Conservation (phyloP, 92 coral and sea anemone species). For the Zoanthus sansibaricus region DNA sequence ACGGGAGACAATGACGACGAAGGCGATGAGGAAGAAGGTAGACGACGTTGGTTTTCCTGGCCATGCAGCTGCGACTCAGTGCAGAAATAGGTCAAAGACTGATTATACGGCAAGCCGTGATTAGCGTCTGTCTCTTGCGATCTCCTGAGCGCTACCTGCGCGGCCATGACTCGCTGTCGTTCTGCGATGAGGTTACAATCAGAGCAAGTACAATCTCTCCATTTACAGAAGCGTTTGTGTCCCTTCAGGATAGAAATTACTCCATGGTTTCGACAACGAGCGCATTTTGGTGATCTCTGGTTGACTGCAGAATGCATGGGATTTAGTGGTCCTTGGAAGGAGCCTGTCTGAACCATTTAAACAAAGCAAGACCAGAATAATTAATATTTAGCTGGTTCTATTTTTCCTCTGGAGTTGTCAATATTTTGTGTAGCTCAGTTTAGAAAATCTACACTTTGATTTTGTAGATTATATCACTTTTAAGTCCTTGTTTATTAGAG, state of each 20-base stretch:
- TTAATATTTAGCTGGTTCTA: background rate
- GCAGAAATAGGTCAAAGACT: slow-evolving; percentile 19
- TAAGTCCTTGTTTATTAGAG: slow-evolving; percentile 12
- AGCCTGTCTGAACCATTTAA: slow-evolving; percentile 54
- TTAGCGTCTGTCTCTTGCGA: slow-evolving; percentile 87
- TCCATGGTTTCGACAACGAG: slow-evolving; percentile 98
- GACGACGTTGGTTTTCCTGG: slow-evolving; percentile 20
- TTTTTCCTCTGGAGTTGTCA: slow-evolving; percentile 8
- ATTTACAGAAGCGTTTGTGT: slow-evolving; percentile 97
- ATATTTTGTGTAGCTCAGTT: slow-evolving; percentile 5
- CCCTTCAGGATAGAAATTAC: slow-evolving; percentile 97
- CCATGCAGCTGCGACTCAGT: slow-evolving; percentile 1
- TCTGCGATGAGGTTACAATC: slow-evolving; percentile 98
- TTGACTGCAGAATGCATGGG: slow-evolving; percentile 37
- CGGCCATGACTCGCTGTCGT: slow-evolving; percentile 98
- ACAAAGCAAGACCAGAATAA: slow-evolving; percentile 10
- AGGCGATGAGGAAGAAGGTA: slow-evolving; percentile 8
- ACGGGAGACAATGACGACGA: slow-evolving; percentile 37
- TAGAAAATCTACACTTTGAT: slow-evolving; percentile 15
- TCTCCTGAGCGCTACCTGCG: slow-evolving; percentile 96
- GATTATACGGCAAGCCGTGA: slow-evolving; percentile 32
- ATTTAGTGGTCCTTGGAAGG: slow-evolving; percentile 34
- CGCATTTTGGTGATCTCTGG: slow-evolving; percentile 97
- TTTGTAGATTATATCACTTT: background rate
- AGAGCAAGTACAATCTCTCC: slow-evolving; percentile 98